phyloP scores from a whole-genome alignment of 2,113 vertebrate species.

The Pseudorectes ferrugineus region DNA sequence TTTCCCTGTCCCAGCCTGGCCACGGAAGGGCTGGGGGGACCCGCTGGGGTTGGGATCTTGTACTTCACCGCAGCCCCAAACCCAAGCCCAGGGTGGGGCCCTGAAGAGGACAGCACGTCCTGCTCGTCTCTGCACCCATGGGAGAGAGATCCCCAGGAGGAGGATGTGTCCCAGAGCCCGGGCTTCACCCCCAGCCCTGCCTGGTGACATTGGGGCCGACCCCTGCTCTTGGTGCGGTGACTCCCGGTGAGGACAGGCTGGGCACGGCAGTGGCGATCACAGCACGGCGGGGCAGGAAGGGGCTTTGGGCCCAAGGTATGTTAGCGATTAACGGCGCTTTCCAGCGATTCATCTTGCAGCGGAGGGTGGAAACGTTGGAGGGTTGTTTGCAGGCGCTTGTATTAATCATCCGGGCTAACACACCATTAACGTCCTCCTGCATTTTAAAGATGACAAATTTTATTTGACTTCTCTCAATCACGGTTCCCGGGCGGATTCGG shows the following conservation, averaged over 20 bases:
- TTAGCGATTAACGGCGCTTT: slow-evolving; percentile 69
- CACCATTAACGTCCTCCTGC: slow-evolving; percentile 73
- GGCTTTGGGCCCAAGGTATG: slow-evolving; percentile 50
- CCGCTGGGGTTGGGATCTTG: accelerated
- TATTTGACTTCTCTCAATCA: slow-evolving; percentile 73
- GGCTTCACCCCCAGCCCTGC: accelerated
- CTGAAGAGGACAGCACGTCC: not conserved
- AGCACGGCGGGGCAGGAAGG: slow-evolving; percentile 41
- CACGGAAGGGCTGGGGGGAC: accelerated
- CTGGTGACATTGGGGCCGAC: accelerated
- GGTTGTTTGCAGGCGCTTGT: slow-evolving; percentile 67
- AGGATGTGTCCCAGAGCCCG: accelerated
- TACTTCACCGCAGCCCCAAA: not conserved
- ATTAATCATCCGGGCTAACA: slow-evolving; percentile 72
- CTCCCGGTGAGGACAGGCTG: not conserved
- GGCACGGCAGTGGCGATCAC: not conserved
- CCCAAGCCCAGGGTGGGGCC: accelerated
- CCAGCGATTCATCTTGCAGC: slow-evolving; percentile 66
- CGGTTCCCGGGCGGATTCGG: slow-evolving; percentile 59
- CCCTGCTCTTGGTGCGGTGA: not conserved
- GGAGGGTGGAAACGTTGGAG: slow-evolving; percentile 66
- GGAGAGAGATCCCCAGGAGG: not conserved
- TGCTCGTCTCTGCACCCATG: accelerated
- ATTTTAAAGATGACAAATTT: slow-evolving; percentile 77
- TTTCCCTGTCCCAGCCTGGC: not conserved